Conservation (phyloP, 1,140 invertebrate species). For the Radopholus similis region DNA sequence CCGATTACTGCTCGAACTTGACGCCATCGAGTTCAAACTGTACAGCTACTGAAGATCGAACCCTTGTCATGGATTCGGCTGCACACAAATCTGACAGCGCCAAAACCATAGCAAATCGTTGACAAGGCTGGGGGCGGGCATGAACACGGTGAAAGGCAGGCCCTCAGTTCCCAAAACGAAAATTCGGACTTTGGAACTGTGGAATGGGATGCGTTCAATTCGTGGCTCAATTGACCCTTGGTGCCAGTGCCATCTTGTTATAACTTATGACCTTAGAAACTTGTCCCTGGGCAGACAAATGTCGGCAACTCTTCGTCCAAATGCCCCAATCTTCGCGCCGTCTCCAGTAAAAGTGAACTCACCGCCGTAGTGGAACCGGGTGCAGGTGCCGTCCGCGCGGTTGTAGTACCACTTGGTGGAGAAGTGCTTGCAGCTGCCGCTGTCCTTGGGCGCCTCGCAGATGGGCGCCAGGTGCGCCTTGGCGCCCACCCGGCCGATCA, state of each 20-base stretch:
- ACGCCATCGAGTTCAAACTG: neutral
- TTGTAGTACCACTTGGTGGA: slow-evolving; percentile 69
- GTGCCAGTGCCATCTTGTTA: neutral
- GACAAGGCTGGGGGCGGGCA: too few relatives aligned
- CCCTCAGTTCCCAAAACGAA: too few relatives aligned
- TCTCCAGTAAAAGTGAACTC: slow-evolving; percentile 74
- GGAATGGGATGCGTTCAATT: too few relatives aligned
- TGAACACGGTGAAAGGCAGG: too few relatives aligned
- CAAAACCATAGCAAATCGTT: too few relatives aligned
- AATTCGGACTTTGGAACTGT: too few relatives aligned
- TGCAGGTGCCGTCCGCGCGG: slow-evolving; percentile 74
- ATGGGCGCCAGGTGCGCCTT: slow-evolving; percentile 8
- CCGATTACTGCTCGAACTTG: neutral
- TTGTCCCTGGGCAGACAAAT: neutral
- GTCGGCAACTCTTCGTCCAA: neutral
- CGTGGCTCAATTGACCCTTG: neutral
- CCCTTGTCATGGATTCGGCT: too few relatives aligned
- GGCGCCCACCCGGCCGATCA: slow-evolving; percentile 2
- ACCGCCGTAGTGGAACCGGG: slow-evolving; percentile 89
- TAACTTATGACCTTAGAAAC: neutral
- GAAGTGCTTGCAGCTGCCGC: slow-evolving; percentile 78
- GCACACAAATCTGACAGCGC: too few relatives aligned
- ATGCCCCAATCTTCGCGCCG: slow-evolving; percentile 80
- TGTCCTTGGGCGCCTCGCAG: slow-evolving; percentile 68
- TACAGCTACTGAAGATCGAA: neutral